These are phyloP conservation scores for Battus philenor DNA, from an alignment of 1,140 invertebrate genomes.

Conservation along the genomic window DNA sequence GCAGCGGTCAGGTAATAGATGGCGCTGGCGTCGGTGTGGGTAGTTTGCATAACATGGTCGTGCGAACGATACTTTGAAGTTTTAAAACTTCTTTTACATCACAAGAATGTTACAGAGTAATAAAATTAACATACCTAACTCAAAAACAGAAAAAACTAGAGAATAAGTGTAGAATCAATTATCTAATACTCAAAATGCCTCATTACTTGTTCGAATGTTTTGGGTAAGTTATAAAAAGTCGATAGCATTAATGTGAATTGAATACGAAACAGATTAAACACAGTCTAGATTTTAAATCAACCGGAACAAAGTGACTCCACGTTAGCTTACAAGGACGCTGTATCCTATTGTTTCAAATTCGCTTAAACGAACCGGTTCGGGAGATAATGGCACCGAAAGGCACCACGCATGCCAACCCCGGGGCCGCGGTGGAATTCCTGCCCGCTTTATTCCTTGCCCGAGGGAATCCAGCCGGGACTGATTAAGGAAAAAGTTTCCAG, in stretches of 20 bases:
- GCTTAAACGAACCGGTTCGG: constrained; percentile 48
- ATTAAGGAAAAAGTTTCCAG: constrained; percentile 30
- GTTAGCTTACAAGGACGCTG: constrained; percentile 19
- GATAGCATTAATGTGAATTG: too few species aligned
- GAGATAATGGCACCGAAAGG: constrained; percentile 52
- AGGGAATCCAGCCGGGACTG: constrained; percentile 24
- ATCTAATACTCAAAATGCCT: too few species aligned
- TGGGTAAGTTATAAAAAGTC: too few species aligned
- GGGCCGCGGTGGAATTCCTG: constrained; percentile 47
- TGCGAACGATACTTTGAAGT: too few species aligned
- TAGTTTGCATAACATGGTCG: constrained; percentile 39
- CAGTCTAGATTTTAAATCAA: not conserved
- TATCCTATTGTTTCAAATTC: constrained; percentile 50
- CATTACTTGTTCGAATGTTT: too few species aligned
- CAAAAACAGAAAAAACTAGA: too few species aligned
- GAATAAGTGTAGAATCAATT: too few species aligned
- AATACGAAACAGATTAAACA: too few species aligned
- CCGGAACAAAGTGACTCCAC: constrained; percentile 1
- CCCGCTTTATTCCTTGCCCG: constrained; percentile 31
- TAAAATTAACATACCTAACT: too few species aligned
- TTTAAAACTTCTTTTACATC: too few species aligned
- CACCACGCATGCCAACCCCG: constrained; percentile 37
- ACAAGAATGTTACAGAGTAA: too few species aligned
- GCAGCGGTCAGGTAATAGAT: constrained; percentile 36
- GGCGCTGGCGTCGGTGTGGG: constrained; percentile 33